Base-by-base conservation (phyloP, 2,113 vertebrate species). In the Percina caprodes region DNA sequence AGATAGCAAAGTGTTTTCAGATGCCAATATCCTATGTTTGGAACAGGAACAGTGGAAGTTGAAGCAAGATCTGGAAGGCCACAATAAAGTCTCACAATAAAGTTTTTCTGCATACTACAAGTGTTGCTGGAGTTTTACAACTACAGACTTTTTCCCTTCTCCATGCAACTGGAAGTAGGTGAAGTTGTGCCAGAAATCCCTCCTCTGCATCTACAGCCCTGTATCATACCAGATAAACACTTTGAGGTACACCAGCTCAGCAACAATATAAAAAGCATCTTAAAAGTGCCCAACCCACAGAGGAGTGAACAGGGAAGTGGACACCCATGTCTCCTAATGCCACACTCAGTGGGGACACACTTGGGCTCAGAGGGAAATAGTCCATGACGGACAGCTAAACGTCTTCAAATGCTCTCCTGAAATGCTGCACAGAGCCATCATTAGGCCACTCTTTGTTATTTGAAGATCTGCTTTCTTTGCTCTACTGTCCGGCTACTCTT, bases 321-420 rank as follows among this genome's bases (percentile, higher is more conserved):
- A 83, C 74, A 49, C 55, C 61, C 13, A 54, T 65, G 52, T 9
- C 30, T 80, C 51, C 46, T 55, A 24, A 79, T 63, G 66, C 42
- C 74, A 84, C 39, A 51, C 4, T 5, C 67, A 55, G 55, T 48
- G 23, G 52, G 39, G 42, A 68, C 70, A 19, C 74, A 83, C 30
- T 46, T 62, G 67, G 83, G 86, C 66, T 11, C 39, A 42, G 59
- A 79, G 61, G 69, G 80, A 82, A 86, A 72, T 66, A 68, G 69
- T 30, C 77, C 49, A 8, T 54, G 68, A 81, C 66, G 84, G 61
- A 81, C 63, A 76, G 73, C 58, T 79, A 51, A 48, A 65, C 84
- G 65, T 77, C 74, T 61, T 82, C 65, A 69, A 73, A 79, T 52
- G 15, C 56, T 71, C 42, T 46, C 51, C 49, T 77, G 45, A 73